Conservation (phyloP, 2,888 invertebrate genomes). For the Agrilus biguttatus region DNA sequence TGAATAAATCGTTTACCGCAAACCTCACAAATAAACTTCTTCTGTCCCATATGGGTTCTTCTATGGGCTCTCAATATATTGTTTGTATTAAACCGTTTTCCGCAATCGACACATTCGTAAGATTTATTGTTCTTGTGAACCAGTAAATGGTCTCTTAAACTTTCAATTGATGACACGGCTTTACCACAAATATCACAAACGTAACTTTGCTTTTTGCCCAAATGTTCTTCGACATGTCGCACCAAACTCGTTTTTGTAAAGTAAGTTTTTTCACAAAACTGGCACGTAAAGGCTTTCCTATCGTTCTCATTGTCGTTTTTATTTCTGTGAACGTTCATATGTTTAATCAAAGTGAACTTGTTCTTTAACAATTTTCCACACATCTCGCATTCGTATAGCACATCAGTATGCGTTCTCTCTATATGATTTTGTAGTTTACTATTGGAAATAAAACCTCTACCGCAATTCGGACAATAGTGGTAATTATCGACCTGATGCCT, state of each 20-base stretch:
- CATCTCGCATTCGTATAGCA: conserved; percentile 11
- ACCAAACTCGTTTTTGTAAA: too few species aligned
- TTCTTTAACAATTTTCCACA: conserved; percentile 15
- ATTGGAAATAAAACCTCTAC: too few species aligned
- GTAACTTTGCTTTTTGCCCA: neutral
- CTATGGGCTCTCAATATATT: conserved; percentile 14
- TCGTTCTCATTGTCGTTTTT: too few species aligned
- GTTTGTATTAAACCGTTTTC: conserved; percentile 8
- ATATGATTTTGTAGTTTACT: conserved; percentile 4
- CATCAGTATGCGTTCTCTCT: neutral
- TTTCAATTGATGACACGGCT: neutral
- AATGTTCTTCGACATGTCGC: too few species aligned
- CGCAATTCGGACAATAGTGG: too few species aligned
- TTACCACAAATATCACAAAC: conserved; percentile 6
- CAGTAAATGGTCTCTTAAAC: conserved; percentile 8
- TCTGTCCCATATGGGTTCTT: conserved; percentile 16
- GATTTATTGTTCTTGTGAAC: conserved; percentile 18
- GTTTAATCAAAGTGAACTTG: conserved; percentile 11
- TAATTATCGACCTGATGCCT: too few species aligned
- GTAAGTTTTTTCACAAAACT: neutral
- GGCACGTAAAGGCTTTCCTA: too few species aligned
- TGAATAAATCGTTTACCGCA: conserved; percentile 5
- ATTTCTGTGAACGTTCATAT: conserved; percentile 3
- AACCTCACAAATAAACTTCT: conserved; percentile 9
- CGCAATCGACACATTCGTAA: conserved; percentile 26